Percentiles rank a stretch among this genome's conserved stretches.
Conservation (phyloP, 2,888 invertebrate genomes). For the Drosophila prolongata region DNA sequence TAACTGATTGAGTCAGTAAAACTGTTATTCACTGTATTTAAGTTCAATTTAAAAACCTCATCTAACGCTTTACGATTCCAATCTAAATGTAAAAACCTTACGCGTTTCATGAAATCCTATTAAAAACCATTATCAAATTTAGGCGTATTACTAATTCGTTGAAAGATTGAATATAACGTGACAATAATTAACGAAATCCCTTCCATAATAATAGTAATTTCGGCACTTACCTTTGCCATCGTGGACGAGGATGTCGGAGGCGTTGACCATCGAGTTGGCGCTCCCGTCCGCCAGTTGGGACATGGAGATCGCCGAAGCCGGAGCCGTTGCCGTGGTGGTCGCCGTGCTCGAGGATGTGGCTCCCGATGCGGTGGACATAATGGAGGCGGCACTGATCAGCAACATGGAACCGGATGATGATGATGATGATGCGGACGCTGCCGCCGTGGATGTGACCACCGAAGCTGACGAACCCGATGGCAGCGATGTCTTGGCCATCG, state of each 20-base stretch:
- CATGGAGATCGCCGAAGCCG: constrained; percentile 41
- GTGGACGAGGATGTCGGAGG: constrained; percentile 78
- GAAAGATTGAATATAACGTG: not conserved
- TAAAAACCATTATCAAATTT: too few relatives aligned
- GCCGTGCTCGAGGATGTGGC: constrained; percentile 23
- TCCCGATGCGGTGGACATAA: constrained; percentile 51
- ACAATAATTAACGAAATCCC: not conserved
- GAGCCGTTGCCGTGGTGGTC: constrained; percentile 43
- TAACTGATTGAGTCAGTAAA: too few relatives aligned
- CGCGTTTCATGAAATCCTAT: too few relatives aligned
- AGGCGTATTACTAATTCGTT: not conserved
- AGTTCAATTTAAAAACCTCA: too few relatives aligned
- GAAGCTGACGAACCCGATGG: constrained; percentile 12
- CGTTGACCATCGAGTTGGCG: constrained; percentile 41
- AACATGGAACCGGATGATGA: constrained; percentile 32
- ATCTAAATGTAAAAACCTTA: too few relatives aligned
- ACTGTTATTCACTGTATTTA: too few relatives aligned
- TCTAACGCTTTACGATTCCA: too few relatives aligned
- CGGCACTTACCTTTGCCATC: constrained; percentile 86
- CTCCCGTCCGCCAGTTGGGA: constrained; percentile 47
- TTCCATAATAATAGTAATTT: not conserved
- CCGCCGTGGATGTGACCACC: constrained; percentile 13
- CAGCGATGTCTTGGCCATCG: constrained; percentile 26
- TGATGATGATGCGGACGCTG: constrained; percentile 1
- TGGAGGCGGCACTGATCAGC: constrained; percentile 48